Conservation (phyloP, 2,888 invertebrate species). For the Hymenopus coronatus region DNA sequence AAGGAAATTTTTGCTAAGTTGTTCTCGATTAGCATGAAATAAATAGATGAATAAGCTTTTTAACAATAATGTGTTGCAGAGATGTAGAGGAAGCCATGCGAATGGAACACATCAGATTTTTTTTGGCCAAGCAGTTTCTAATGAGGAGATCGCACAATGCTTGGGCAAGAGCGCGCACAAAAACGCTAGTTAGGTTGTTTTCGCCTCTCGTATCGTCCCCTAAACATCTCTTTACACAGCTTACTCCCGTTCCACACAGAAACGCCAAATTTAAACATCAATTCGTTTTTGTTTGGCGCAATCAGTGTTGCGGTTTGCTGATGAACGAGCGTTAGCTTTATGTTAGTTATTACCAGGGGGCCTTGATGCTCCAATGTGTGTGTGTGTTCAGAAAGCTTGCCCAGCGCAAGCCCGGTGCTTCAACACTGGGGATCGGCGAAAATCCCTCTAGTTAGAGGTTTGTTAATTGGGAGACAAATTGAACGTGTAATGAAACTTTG, state of each 20-base stretch:
- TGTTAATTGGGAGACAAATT: constrained; percentile 16
- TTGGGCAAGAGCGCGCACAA: not conserved
- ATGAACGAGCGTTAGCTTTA: constrained; percentile 20
- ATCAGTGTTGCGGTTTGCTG: constrained; percentile 30
- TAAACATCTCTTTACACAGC: not conserved
- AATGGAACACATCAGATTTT: no score
- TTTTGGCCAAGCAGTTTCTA: not conserved
- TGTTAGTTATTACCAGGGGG: constrained; percentile 17
- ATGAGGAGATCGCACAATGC: not conserved
- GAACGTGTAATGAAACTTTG: constrained; percentile 20
- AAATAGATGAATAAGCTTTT: no score
- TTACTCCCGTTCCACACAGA: not conserved
- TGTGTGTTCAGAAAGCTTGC: not conserved
- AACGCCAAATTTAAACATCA: constrained; percentile 26
- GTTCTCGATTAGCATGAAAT: no score
- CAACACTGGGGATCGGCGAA: not conserved
- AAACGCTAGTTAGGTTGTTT: not conserved
- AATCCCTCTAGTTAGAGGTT: constrained; percentile 20
- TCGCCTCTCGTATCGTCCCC: not conserved
- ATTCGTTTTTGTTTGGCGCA: constrained; percentile 29
- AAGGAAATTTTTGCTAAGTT: no score
- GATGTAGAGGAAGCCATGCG: no score
- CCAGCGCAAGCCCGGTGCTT: not conserved
- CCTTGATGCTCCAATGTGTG: not conserved
- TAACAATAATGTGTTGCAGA: no score